Evolutionary conservation across 1,140 invertebrate genomes (phyloP), one percentile per base, ranked within the genome.

Genomic region (Drosophila mauritiana): DNA sequence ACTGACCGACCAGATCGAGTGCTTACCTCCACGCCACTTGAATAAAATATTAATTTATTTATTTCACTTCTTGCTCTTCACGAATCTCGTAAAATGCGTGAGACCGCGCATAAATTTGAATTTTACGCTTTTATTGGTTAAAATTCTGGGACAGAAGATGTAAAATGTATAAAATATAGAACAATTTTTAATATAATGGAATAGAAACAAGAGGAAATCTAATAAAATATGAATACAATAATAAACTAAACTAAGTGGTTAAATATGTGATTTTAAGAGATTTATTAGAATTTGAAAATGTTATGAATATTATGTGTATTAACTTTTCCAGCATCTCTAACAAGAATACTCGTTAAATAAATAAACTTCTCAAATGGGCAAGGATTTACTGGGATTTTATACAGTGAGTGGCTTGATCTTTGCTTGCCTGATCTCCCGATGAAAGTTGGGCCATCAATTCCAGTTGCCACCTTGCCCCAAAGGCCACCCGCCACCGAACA

Each of bases 41-140:
- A 65, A 80, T 84, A 49, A 80, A 84, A 84, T 86, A 86, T 85
- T 86, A 84, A 84, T 85, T 80, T 78, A 85, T 69, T 70, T 70
- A 70, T 57, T 63, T 70, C 37, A 31, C 65, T 56, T 80, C 78
- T 58, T 59, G 72, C 63, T 77, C 13, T 80, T 59, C 48, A 76
- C 37, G 65, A 51, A 42, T 51, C 51, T 62, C 81, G 55, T 84
- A 78, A 84, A 84, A 85, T 58, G 59, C 79, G n/a, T 57, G 58
- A 46, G 46, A 40, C 31, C 31, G 3, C 31, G 36, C 59, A 83
- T 84, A 77, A 80, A 84, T 84, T 73, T 69, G 62, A 80, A 84
- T 85, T 84, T 70, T 22, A 36, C 42, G 45, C 22, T 63, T 68
- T 73, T 59, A 51, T 82, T 25, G 8, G 15, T 20, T 11, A 54